These are phyloP conservation scores for Echeneis naucrates DNA, from an alignment of 2,797 vertebrate species.

Conservation along the genomic window DNA sequence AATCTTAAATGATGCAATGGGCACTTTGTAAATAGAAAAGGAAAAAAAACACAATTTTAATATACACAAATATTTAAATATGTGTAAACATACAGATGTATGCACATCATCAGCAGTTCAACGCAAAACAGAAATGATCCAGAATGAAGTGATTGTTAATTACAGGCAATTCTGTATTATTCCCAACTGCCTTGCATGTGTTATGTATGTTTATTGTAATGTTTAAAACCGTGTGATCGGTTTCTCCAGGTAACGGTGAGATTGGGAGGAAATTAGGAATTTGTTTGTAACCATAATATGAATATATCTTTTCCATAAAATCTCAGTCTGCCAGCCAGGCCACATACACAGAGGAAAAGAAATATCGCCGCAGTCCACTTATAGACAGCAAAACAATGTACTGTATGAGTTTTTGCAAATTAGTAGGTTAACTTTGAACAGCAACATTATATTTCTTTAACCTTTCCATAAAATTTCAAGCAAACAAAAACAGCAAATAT, in stretches of 20 bases:
- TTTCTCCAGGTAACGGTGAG: conserved; percentile 54
- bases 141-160: conserved; percentile 59
- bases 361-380: conserved; percentile 52
- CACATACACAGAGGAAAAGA: conserved; percentile 64
- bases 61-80: conserved; percentile 83
- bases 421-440: conserved; percentile 67
- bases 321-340: conserved; percentile 61
- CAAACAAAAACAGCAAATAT: conserved; percentile 73
- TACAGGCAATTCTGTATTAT: conserved; percentile 54
- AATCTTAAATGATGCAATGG: conserved; percentile 93
- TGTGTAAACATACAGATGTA: conserved; percentile 76
- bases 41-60: conserved; percentile 84
- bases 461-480: conserved; percentile 65
- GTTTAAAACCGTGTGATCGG: conserved; percentile 42
- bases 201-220: conserved; percentile 48
- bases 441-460: conserved; percentile 70
- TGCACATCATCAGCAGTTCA: conserved; percentile 81
- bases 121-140: conserved; percentile 67
- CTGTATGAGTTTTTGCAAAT: conserved; percentile 60
- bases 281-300: conserved; percentile 59
- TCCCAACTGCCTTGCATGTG: conserved; percentile 49
- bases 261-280: conserved; percentile 54
- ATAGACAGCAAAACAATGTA: conserved; percentile 62
- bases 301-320: conserved; percentile 52
- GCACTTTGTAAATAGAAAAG: conserved; percentile 82